Evolutionary conservation across 2,888 invertebrate species (phyloP), one percentile per base, ranked within the genome.

Genomic region (Tuta absoluta): DNA sequence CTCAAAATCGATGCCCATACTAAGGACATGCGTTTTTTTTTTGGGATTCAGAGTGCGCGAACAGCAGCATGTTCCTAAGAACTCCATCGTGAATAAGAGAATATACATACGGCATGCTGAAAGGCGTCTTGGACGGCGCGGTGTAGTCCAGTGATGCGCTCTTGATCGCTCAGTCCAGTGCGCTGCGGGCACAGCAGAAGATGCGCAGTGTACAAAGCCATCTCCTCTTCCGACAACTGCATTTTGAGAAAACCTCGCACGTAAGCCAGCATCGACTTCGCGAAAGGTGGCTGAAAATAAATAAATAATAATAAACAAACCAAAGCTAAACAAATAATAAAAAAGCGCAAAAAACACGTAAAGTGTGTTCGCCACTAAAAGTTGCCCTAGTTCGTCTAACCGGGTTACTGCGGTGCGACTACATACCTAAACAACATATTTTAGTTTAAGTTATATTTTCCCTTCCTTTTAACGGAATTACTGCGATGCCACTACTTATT

Each of bases 201-300:
- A 62, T 96, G 94, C 33, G 96, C 98, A 10, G 97, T 96, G 87
- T 96, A 97, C 66, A 98, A 92, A 0, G 97, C 98, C 75, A 98
- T 92, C 90, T 99, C 99, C 38, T 97, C 95, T 79, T 99, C 98
- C 75, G 95, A 95, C 79, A 98, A 89, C 67, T 95, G 93, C 76
- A 98, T 92, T 67, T 93, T 93, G 72, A 95, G 95, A 78, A 98
- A 91, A 62, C 94, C 93, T 81, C 93, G 94, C 66, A 96, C 94
- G 86, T 98, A 97, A 76, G 95, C 95, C 87, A 98, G 93, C 82
- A 98, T 87, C n/a, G 95, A 94, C 57, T 94, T 92, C 21, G 97
- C 95, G 84, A 98, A 98, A 69, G 96, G 95, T 63, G 93, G 92
- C 98, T 98, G 93, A 93, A 88, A n/a, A n/a, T n/a, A n/a, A n/a